phyloP scores from a whole-genome alignment of 2,888 invertebrate genomes.

The Zele albiditarsus region DNA sequence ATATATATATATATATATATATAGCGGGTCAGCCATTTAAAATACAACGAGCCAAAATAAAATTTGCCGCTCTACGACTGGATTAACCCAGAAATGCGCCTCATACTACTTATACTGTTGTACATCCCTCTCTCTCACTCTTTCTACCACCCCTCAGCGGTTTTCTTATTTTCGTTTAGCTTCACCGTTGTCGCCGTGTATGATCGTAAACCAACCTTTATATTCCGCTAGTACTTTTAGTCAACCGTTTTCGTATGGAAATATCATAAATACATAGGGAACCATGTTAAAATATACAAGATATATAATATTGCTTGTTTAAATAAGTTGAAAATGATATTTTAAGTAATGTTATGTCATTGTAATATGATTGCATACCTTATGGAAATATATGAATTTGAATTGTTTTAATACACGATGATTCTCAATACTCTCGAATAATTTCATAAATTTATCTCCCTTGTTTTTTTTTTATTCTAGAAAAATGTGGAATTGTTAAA shows the following conservation, averaged over 20 bases:
- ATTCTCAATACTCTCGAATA: no score
- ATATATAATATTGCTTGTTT: neutral
- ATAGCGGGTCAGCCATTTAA: constrained; percentile 49
- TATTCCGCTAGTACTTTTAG: constrained; percentile 43
- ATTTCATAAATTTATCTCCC: no score
- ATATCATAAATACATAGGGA: constrained; percentile 20
- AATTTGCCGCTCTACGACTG: constrained; percentile 47
- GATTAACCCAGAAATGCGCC: constrained; percentile 40
- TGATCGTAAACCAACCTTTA: constrained; percentile 26
- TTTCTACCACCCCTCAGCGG: constrained; percentile 10
- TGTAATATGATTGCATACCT: no score
- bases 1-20: constrained; percentile 11
- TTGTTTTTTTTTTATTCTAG: no score
- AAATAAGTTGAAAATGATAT: no score
- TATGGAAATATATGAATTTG: no score
- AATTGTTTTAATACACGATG: no score
- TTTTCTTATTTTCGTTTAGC: constrained; percentile 21
- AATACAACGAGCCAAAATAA: constrained; percentile 54
- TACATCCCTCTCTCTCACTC: constrained; percentile 9
- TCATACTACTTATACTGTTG: constrained; percentile 27
- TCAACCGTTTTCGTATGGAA: constrained; percentile 45
- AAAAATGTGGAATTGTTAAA: no score
- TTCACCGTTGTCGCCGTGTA: constrained; percentile 13
- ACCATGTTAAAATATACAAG: neutral
- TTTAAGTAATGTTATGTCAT: no score